phyloP scores from a whole-genome alignment of 2,797 vertebrate species.

The Cyprinodon diabolis region DNA sequence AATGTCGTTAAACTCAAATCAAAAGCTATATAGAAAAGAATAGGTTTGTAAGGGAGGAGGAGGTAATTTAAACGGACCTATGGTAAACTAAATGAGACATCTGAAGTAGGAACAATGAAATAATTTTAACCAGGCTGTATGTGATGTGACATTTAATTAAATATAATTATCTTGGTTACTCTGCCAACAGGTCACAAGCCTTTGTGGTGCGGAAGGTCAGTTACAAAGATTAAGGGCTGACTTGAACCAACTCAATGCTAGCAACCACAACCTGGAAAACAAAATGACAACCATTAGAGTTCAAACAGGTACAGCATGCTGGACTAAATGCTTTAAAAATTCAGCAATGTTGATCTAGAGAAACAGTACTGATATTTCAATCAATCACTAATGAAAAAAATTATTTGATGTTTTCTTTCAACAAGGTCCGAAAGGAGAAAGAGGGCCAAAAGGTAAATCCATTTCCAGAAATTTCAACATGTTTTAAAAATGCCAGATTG shows the following conservation, averaged over 20 bases:
- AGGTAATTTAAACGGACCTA: not conserved
- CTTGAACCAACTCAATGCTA: constrained; percentile 58
- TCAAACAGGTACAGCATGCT: constrained; percentile 63
- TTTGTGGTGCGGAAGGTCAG: constrained; percentile 55
- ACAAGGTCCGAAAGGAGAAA: constrained; percentile 40
- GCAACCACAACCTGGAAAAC: constrained; percentile 41
- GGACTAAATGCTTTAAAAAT: not conserved
- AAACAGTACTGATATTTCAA: not conserved
- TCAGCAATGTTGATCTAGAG: not conserved
- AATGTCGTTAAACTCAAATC: not conserved
- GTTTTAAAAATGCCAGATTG: not conserved
- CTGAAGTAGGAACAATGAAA: not conserved
- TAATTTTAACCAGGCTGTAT: not conserved
- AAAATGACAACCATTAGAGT: constrained; percentile 65
- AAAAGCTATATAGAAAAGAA: not conserved
- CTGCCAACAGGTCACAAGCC: constrained; percentile 45
- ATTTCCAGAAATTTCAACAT: not conserved
- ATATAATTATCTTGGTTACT: not conserved
- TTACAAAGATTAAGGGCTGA: constrained; percentile 37
- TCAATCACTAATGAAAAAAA: not conserved
- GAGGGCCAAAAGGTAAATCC: constrained; percentile 58
- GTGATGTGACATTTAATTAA: not conserved
- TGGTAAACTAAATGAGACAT: not conserved
- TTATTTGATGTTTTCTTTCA: not conserved
- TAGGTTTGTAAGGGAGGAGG: not conserved